Conservation (phyloP, 2,113 vertebrate species). For the Polyodon spathula region DNA sequence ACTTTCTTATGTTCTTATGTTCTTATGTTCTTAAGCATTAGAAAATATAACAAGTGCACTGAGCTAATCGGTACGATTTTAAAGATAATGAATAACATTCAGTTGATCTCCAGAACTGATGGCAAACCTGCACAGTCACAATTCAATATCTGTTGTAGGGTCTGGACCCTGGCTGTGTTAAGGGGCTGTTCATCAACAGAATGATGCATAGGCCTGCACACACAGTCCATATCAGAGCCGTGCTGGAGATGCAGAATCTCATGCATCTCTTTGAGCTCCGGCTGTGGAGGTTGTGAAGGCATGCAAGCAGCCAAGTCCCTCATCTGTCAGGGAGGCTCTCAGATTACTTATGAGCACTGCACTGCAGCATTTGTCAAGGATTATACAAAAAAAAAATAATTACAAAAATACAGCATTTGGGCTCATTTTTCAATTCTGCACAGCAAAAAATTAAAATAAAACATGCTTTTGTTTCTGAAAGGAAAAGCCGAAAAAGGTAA, state of each 20-base stretch:
- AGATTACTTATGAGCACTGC: background rate
- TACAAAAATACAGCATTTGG: slow-evolving; percentile 6
- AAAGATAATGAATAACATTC: too few relatives aligned
- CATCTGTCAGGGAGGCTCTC: background rate
- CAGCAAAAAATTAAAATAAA: too few relatives aligned
- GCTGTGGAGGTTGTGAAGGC: background rate
- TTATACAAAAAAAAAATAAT: background rate
- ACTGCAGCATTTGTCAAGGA: slow-evolving; percentile 4
- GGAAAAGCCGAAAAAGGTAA: too few relatives aligned
- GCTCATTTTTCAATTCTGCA: too few relatives aligned
- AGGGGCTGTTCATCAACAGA: background rate
- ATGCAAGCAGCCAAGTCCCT: background rate
- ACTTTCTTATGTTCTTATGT: too few relatives aligned
- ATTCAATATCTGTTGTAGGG: too few relatives aligned
- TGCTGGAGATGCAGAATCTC: background rate
- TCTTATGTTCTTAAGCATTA: too few relatives aligned
- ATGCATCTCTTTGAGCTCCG: background rate
- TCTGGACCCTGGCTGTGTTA: background rate
- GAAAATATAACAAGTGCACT: too few relatives aligned
- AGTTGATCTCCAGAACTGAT: too few relatives aligned
- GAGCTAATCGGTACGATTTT: too few relatives aligned
- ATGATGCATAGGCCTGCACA: background rate
- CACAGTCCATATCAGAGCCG: background rate
- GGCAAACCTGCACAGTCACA: too few relatives aligned
- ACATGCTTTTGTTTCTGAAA: too few relatives aligned